Evolutionary conservation across 1,140 invertebrate species (phyloP).

Genomic region (Zaprionus nigranus): DNA sequence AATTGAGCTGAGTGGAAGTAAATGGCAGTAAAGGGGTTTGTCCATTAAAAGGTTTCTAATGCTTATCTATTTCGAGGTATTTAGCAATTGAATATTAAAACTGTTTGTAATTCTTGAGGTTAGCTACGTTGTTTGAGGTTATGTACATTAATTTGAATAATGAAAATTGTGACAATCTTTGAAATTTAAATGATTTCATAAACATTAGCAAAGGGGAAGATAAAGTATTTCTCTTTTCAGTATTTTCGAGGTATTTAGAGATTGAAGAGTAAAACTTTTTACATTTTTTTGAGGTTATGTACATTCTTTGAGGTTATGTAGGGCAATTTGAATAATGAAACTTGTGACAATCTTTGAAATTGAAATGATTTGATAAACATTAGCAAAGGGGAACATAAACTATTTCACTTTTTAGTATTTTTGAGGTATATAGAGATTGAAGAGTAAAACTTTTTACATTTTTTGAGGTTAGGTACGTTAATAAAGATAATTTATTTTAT

Average conservation of each 20-base stretch:
- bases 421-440: too few relatives aligned
- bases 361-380: not conserved
- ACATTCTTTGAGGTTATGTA: not conserved
- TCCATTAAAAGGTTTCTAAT: too few relatives aligned
- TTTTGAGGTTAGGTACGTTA: too few relatives aligned
- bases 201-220: not conserved
- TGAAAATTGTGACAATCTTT: not conserved
- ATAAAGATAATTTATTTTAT: too few relatives aligned
- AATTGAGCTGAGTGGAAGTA: not conserved
- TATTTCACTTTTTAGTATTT: not conserved
- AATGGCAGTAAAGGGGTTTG: not conserved
- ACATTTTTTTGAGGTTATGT: too few relatives aligned
- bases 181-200: not conserved
- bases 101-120: not conserved
- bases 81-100: not conserved
- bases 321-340: not conserved
- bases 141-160: not conserved
- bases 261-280: too few relatives aligned
- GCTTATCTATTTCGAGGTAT: too few relatives aligned
- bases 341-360: not conserved
- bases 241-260: too few relatives aligned
- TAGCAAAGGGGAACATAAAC: not conserved
- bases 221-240: not conserved
- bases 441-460: too few relatives aligned
- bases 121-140: not conserved